phyloP scores from a whole-genome alignment of 2,888 invertebrate genomes.

The Acrobasis consociella region DNA sequence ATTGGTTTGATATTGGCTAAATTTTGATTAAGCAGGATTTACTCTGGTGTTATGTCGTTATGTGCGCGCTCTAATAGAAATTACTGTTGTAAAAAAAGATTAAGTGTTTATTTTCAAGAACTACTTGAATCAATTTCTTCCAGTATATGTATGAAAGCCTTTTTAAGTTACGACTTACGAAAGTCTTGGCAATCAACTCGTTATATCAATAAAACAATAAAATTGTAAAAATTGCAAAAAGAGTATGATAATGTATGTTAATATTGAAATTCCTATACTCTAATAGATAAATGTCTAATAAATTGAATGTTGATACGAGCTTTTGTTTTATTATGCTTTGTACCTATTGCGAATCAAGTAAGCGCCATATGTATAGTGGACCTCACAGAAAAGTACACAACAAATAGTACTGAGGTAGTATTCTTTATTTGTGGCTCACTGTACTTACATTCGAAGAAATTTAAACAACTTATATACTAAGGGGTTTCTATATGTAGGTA shows the following conservation, averaged over 20 bases:
- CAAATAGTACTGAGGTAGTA: too few relatives aligned
- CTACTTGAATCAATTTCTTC: constrained; percentile 18
- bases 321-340: constrained; percentile 24
- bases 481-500: too few relatives aligned
- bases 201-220: constrained; percentile 22
- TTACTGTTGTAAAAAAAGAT: too few relatives aligned
- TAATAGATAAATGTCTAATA: constrained; percentile 46
- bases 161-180: too few relatives aligned
- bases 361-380: background rate
- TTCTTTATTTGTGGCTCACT: background rate
- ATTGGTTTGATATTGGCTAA: too few relatives aligned
- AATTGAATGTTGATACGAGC: constrained; percentile 49
- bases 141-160: too few relatives aligned
- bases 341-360: background rate
- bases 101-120: too few relatives aligned
- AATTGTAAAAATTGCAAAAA: constrained; percentile 39
- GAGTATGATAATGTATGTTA: constrained; percentile 36
- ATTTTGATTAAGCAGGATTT: too few relatives aligned
- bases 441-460: background rate
- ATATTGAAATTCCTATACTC: constrained; percentile 35
- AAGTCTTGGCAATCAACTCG: constrained; percentile 16
- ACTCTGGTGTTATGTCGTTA: too few relatives aligned
- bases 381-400: too few relatives aligned
- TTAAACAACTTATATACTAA: too few relatives aligned
- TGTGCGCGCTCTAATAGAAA: too few relatives aligned